These are phyloP conservation scores for Hyposmocoma kahamanoa DNA, from an alignment of 1,140 invertebrate genomes.

Conservation along the genomic window DNA sequence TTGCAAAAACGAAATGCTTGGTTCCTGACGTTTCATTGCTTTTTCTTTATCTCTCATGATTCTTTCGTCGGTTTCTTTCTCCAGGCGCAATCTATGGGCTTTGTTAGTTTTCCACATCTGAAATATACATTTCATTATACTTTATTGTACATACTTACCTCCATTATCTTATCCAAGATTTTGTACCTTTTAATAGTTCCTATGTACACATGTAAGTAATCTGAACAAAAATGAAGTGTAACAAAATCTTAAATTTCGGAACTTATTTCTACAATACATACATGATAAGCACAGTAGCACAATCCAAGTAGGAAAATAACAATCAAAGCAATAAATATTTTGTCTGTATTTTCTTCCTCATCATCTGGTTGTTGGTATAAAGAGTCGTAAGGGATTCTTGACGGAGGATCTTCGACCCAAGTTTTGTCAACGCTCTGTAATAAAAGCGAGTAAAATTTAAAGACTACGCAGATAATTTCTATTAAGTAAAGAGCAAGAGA, in stretches of 20 bases:
- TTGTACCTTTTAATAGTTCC: too few species aligned
- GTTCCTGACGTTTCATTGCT: slow-evolving; percentile 76
- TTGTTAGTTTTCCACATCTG: slow-evolving; percentile 77
- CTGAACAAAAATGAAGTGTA: too few species aligned
- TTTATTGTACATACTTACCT: too few species aligned
- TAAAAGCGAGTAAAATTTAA: slow-evolving; percentile 4
- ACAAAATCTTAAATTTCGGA: too few species aligned
- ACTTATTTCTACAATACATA: slow-evolving; percentile 39
- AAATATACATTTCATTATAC: background rate
- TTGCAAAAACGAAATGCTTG: slow-evolving; percentile 56
- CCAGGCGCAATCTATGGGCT: slow-evolving; percentile 78
- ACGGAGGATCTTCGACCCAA: slow-evolving; percentile 88
- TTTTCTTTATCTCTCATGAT: slow-evolving; percentile 80
- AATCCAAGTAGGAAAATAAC: slow-evolving; percentile 80
- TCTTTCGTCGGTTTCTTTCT: slow-evolving; percentile 80
- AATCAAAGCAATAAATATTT: slow-evolving; percentile 82
- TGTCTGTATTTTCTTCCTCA: slow-evolving; percentile 84
- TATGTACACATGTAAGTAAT: too few species aligned
- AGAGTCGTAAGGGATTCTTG: slow-evolving; percentile 81
- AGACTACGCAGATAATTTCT: too few species aligned
- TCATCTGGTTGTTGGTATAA: slow-evolving; percentile 80
- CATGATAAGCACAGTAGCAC: slow-evolving; percentile 53
- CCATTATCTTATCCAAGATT: too few species aligned
- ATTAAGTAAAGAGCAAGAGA: too few species aligned
- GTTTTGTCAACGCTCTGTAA: slow-evolving; percentile 80